Evolutionary conservation across 2,797 vertebrate genomes (phyloP).

Genomic region (Ceryle rudis): DNA sequence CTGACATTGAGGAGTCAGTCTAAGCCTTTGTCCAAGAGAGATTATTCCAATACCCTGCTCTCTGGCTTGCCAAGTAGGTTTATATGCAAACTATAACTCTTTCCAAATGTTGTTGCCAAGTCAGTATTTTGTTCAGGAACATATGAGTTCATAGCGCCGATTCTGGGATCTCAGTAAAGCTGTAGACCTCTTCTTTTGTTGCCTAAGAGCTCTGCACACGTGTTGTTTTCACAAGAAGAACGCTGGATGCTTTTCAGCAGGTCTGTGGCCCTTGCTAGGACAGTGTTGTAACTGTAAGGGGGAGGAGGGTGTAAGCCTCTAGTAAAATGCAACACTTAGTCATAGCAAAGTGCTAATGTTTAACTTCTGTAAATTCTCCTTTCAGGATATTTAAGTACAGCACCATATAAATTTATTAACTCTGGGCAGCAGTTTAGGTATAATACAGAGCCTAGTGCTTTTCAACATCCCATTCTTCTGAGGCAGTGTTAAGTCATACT

Average conservation of each 20-base stretch:
- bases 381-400: conserved; percentile 28
- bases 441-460: neutral
- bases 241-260: neutral
- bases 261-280: neutral
- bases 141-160: neutral
- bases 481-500: neutral
- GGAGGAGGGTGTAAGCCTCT: neutral
- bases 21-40: neutral
- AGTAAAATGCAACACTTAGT: conserved; percentile 52
- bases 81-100: neutral
- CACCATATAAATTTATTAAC: conserved; percentile 47
- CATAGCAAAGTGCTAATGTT: conserved; percentile 53
- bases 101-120: conserved; percentile 14
- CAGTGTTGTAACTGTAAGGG: neutral
- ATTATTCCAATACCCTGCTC: neutral
- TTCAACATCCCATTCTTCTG: conserved; percentile 36
- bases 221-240: neutral
- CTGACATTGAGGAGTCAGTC: neutral
- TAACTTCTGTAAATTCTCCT: conserved; percentile 46
- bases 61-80: conserved; percentile 32
- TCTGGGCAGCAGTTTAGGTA: conserved; percentile 22
- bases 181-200: neutral
- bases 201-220: neutral
- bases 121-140: conserved; percentile 13
- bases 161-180: neutral